Evolutionary conservation across 2,113 vertebrate species (phyloP).

Genomic region (Podocnemis expansa): DNA sequence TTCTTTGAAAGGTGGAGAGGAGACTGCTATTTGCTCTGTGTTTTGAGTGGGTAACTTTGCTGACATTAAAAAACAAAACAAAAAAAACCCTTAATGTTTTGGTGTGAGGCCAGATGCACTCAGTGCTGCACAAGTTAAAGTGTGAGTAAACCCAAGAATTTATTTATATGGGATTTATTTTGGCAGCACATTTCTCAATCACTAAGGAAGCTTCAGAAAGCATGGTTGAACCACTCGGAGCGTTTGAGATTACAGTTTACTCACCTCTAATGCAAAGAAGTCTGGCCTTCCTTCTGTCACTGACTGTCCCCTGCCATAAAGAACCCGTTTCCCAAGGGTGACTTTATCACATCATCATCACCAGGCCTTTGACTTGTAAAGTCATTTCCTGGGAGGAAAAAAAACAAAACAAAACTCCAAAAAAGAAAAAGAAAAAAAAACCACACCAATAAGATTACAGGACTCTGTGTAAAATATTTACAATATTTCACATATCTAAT

Average conservation of each 20-base stretch:
- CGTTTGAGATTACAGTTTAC: background rate
- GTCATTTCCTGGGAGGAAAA: background rate
- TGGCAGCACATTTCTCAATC: background rate
- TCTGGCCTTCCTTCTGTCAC: accelerated
- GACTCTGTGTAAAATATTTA: background rate
- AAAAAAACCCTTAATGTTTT: background rate
- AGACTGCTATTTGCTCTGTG: background rate
- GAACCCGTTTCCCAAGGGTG: background rate
- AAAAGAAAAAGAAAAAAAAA: too few relatives aligned
- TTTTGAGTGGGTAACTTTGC: background rate
- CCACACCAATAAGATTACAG: too few relatives aligned
- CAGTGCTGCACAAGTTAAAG: background rate
- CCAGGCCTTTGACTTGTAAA: background rate
- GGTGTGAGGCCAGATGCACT: background rate
- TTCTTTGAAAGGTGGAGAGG: too few relatives aligned
- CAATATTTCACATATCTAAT: background rate
- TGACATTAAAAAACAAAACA: background rate
- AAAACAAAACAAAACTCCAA: background rate
- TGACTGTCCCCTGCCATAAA: background rate
- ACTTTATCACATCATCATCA: background rate
- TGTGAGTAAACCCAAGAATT: background rate
- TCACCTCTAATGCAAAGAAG: background rate
- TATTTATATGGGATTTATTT: background rate
- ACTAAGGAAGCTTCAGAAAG: background rate
- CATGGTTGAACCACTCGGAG: background rate